Conservation (phyloP, 2,113 vertebrate species). For the Ellobius talpinus region DNA sequence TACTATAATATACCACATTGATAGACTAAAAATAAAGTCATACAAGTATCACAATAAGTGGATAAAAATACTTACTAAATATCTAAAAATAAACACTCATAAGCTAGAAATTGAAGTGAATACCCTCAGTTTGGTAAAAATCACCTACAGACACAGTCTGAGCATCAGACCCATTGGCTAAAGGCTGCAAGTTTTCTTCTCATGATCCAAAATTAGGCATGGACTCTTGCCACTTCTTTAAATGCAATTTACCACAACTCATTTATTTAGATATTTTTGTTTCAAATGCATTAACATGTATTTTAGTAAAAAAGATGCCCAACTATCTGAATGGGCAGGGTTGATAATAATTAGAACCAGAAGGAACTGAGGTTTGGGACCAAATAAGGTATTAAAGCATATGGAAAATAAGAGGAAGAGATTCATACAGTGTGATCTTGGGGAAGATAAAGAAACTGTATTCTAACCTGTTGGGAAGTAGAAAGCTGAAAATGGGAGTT, state of each 20-base stretch:
- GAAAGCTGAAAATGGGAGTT: background rate
- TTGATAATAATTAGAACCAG: conserved; percentile 51
- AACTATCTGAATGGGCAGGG: conserved; percentile 27
- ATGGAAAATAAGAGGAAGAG: conserved; percentile 40
- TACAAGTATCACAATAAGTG: background rate
- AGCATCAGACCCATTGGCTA: background rate
- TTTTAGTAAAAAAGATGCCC: conserved; percentile 1
- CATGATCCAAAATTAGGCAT: background rate
- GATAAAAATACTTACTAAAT: background rate
- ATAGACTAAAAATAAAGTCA: background rate
- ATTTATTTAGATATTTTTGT: background rate
- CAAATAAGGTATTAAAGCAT: conserved; percentile 37
- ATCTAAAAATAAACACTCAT: background rate
- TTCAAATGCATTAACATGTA: background rate
- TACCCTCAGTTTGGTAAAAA: background rate
- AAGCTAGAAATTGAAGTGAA: background rate
- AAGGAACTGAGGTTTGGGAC: conserved; percentile 41
- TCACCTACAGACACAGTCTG: background rate
- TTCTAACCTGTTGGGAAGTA: background rate
- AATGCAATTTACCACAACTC: background rate
- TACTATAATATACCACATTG: background rate
- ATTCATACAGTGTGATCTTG: conserved; percentile 3
- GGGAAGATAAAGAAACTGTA: conserved; percentile 52
- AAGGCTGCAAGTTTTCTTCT: background rate
- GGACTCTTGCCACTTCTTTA: background rate